Evolutionary conservation across 2,113 vertebrate species (phyloP), one percentile per base, ranked within the genome.

Genomic region (Phoenicopterus ruber): DNA sequence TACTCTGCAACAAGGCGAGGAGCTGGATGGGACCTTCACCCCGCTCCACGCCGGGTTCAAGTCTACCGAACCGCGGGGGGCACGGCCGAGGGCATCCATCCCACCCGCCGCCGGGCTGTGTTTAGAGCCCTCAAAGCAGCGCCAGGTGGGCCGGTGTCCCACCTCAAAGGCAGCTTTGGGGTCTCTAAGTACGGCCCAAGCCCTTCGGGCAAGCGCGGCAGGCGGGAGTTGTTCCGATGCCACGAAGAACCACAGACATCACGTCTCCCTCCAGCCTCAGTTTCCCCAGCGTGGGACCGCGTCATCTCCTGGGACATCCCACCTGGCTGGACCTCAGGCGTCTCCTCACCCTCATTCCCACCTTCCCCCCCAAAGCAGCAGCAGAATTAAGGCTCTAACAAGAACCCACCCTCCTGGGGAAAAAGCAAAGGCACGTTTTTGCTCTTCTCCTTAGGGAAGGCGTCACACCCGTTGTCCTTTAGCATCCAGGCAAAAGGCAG

Each of bases 141-240:
- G 46, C 17, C 46, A 16, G 54, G 49, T 6, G 8, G 13, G 58
- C 47, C 29, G 13, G 6, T 4, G 4, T 20, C 57, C 40, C 57
- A 40, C 31, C 71, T 9, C 36, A 7, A 2, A 29, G 4, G 2
- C 44, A 24, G 49, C 65, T 58, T 21, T 11, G 66, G 26, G 66
- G 44, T 18, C 42, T 6, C 38, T 5, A 0, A 11, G 17, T 0
- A 5, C 0, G 0, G 34, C 15, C 47, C 12, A 9, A 28, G 25
- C 55, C 31, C 72, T 34, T 5, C 1, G 28, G 63, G 44, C 12
- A 29, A 29, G 34, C 2, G 2, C 2, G 7, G 61, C 10, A 13
- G 25, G 88, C 40, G 19, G 78, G 36, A 46, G 32, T 4, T 20
- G 36, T 14, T 57, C 24, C 66, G 7, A 2, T 1, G 18, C 46